Evolutionary conservation across 2,113 vertebrate species (phyloP).

Genomic region (Muntiacus muntjak): DNA sequence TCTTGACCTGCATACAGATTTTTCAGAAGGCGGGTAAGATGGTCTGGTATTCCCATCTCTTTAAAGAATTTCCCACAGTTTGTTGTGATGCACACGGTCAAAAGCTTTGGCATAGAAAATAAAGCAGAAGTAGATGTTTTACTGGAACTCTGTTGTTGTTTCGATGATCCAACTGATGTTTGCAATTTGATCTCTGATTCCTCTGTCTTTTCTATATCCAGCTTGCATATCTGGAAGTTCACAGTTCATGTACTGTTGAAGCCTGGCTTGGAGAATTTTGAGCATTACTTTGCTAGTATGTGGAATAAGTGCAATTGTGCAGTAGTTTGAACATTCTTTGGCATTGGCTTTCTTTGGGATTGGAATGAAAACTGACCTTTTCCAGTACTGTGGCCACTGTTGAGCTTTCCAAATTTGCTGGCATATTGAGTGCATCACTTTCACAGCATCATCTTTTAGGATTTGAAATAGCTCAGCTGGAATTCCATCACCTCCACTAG

Average conservation of each 20-base stretch:
- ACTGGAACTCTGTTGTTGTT: not conserved
- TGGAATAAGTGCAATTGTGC: not conserved
- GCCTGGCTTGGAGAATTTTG: not conserved
- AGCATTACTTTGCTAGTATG: not conserved
- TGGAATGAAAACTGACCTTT: not conserved
- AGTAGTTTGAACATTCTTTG: not conserved
- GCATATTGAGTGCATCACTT: not conserved
- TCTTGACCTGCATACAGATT: not conserved
- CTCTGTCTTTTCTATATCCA: not conserved
- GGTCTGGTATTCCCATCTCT: not conserved
- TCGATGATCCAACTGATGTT: not conserved
- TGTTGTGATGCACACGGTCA: not conserved
- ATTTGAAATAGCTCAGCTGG: not conserved
- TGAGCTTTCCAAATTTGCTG: not conserved
- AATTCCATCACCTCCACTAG: not conserved
- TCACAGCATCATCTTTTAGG: not conserved
- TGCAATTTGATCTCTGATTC: not conserved
- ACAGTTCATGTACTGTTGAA: not conserved
- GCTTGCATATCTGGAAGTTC: not conserved
- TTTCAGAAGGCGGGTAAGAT: not conserved
- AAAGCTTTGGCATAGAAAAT: not conserved
- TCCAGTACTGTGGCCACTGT: not conserved
- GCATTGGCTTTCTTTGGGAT: not conserved
- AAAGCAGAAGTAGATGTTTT: not conserved
- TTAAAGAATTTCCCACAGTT: not conserved